Evolutionary conservation across 2,888 invertebrate genomes (phyloP), one percentile per base, ranked within the genome.

Genomic region (Drosophila austrosaltans): DNA sequence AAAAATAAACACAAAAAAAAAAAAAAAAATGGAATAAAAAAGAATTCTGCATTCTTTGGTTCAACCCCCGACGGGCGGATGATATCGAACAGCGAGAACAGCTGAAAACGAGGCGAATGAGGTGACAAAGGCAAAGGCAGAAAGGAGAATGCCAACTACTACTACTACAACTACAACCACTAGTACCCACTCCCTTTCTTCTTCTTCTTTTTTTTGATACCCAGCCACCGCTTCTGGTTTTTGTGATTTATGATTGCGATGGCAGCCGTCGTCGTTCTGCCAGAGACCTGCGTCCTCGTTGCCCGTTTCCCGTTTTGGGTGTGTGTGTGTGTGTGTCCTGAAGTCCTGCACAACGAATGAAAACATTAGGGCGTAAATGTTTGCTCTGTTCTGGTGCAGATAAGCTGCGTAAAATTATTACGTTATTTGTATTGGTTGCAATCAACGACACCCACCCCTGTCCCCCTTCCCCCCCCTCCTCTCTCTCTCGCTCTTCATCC

Each of bases 321-420:
- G 30, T 30, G 30, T 7, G 10, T 53, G 12, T 5, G 30, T 30
- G 30, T 7, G 10, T 53, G 12, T 42, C 68, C 59, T 66, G 30
- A 48, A 30, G 10, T 42, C 61, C 44, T 16, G 30, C 42, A 54
- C 65, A 32, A 62, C 88, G 89, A 88, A 85, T 89, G 89, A 89
- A 86, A 90, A 81, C 90, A 87, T 87, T 84, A 87, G 91, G 91
- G 91, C 91, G 89, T 91, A 89, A 91, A 91, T 91, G 90, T 90
- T 90, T 90, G 91, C 79, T 87, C 91, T 90, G 90, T 90, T 91
- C 85, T 90, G 89, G 90, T 89, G 89, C 81, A 90, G 90, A 90
- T 90, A 90, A 90, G 90, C 91, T 87, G 81, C 80, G 81, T 87
- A 83, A 90, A 91, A 91, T 90, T 87, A 91, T 91, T 87, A 89